These are phyloP conservation scores for Helicoverpa assulta DNA, from an alignment of 2,888 invertebrate genomes.

Conservation along the genomic window DNA sequence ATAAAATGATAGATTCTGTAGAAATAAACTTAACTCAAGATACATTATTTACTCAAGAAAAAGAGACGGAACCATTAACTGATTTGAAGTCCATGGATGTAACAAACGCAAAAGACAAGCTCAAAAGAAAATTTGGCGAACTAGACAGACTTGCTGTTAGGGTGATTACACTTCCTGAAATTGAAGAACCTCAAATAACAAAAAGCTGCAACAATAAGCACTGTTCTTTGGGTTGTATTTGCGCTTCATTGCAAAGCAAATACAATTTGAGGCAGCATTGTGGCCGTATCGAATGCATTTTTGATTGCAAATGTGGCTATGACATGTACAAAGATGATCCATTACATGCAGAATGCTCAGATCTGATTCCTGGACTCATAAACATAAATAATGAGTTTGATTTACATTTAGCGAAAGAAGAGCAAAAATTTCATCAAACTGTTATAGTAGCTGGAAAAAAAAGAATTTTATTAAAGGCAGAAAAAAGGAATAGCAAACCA, in stretches of 20 bases:
- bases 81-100: slow-evolving; percentile 46
- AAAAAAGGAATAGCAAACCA: slow-evolving; percentile 90
- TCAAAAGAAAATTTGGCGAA: slow-evolving; percentile 84
- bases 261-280: slow-evolving; percentile 90
- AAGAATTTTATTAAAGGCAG: slow-evolving; percentile 91
- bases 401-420: slow-evolving; percentile 91
- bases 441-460: slow-evolving; percentile 92
- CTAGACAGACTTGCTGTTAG: slow-evolving; percentile 92
- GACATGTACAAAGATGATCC: slow-evolving; percentile 73
- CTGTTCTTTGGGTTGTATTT: slow-evolving; percentile 92
- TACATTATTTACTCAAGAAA: slow-evolving; percentile 77
- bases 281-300: slow-evolving; percentile 91
- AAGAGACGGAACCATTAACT: slow-evolving; percentile 75
- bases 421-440: slow-evolving; percentile 93
- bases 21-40: slow-evolving; percentile 91
- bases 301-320: slow-evolving; percentile 85
- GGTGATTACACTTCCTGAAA: slow-evolving; percentile 89
- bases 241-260: slow-evolving; percentile 89
- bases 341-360: slow-evolving; percentile 67
- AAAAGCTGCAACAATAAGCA: slow-evolving; percentile 86
- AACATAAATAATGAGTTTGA: slow-evolving; percentile 87
- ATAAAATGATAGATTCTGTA: slow-evolving; percentile 90
- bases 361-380: slow-evolving; percentile 76
- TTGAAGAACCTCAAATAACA: slow-evolving; percentile 22
- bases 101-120: slow-evolving; percentile 74